Evolutionary conservation across 2,797 vertebrate genomes (phyloP).

Genomic region (Streptopelia turtur): DNA sequence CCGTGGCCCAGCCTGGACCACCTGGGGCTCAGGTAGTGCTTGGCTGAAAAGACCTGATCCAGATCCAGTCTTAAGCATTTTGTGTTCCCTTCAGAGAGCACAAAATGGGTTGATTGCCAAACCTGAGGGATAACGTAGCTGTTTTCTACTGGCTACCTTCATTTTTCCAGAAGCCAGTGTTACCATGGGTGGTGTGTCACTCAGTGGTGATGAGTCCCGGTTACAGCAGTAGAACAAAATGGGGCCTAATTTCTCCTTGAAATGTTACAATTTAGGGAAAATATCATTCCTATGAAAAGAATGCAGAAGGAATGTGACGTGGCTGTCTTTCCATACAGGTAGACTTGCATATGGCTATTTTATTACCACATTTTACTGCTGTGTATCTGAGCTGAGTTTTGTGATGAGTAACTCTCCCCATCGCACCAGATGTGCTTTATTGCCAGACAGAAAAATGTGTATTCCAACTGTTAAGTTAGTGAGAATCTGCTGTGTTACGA

Average conservation of each 20-base stretch:
- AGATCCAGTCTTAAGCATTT: background rate
- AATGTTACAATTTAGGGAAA: background rate
- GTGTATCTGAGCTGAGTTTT: background rate
- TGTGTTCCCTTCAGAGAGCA: background rate
- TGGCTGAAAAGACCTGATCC: background rate
- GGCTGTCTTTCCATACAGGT: background rate
- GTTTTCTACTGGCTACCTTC: background rate
- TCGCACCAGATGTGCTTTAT: background rate
- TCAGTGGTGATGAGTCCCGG: accelerated
- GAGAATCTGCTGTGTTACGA: background rate
- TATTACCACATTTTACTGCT: background rate
- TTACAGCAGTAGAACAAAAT: background rate
- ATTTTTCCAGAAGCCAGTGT: background rate
- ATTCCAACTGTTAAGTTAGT: accelerated
- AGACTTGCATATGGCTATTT: background rate
- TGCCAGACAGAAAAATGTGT: background rate
- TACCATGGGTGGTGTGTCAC: accelerated
- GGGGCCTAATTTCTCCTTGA: background rate
- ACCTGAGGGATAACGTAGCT: background rate
- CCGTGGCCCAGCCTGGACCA: background rate
- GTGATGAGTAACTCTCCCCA: background rate
- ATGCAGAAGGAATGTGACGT: background rate
- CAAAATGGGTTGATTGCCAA: accelerated
- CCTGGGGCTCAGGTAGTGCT: accelerated
- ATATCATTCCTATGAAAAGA: background rate